Base-by-base conservation (phyloP, 2,113 vertebrate species). In the Rhombomys opimus region DNA sequence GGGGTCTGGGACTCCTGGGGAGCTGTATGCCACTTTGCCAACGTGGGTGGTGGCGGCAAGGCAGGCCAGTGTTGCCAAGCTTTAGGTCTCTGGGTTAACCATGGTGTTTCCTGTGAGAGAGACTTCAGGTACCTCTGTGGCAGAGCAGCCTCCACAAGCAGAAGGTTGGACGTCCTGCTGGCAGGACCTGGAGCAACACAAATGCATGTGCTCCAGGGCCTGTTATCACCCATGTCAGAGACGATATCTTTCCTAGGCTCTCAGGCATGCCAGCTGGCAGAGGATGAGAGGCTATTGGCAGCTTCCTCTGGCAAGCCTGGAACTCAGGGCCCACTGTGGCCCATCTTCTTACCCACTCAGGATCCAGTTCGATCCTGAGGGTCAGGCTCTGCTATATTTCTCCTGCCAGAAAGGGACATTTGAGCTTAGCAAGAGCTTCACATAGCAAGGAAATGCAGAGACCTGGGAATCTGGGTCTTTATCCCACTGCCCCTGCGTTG, bases 1-100 rank as follows among this genome's bases (percentile, higher is more conserved):
- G 96, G 73, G 67, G 30, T 84, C 88, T 75, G 81, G 93, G 41
- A 63, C 87, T 96, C 94, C 91, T 88, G 20, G 41, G 59, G 90
- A 87, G 90, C 61, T 65, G 27, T 38, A 35, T 2, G 7, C 94
- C 78, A 41, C 23, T 22, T 15, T 0, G 18, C 94, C 10, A 0
- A 9, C 27, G 68, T 72, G 81, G 93, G 94, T 3, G 5, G 90
- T 61, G 30, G 89, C 61, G 87, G 95, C 61, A 12, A n/a, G 50
- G 72, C 90, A 63, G 72, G 41, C 67, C 50, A 86, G 20, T 0
- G 0, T 15, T n/a, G 59, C 84, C 94, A 91, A 70, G 68, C 78
- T 84, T 93, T 32, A 0, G 91, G 91, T 67, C 89, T 91, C 1
- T 1, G 70, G 41, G 54, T 95, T 92, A 76, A 72, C 95, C 11